These are phyloP conservation scores for Gulo gulo DNA, from an alignment of 2,113 vertebrate genomes.

Conservation along the genomic window DNA sequence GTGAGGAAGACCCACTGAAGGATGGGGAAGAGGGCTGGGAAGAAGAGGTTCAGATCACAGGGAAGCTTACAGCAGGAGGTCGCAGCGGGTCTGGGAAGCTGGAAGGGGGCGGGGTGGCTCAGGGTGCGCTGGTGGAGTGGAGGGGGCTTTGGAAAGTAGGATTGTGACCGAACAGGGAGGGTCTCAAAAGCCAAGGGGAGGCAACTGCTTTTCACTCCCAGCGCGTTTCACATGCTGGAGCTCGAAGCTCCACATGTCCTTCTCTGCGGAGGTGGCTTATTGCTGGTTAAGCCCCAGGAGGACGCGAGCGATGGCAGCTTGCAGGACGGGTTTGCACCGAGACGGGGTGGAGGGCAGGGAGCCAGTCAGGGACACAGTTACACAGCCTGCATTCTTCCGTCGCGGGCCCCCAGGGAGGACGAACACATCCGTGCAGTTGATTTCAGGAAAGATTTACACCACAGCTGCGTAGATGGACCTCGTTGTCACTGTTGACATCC, in stretches of 20 bases:
- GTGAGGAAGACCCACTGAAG: not conserved
- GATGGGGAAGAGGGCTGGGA: not conserved
- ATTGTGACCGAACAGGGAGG: not conserved
- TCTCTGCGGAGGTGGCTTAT: not conserved
- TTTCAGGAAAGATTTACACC: not conserved
- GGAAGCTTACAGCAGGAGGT: not conserved
- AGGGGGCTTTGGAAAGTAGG: not conserved
- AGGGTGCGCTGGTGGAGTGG: not conserved
- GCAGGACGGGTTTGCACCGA: not conserved
- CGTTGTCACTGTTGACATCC: not conserved
- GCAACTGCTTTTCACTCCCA: not conserved
- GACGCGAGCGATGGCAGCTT: not conserved
- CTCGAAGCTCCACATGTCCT: not conserved
- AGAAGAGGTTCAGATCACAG: not conserved
- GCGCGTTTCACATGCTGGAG: rapidly evolving
- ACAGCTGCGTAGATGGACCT: not conserved
- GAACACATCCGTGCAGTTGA: too few relatives aligned
- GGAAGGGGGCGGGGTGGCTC: not conserved
- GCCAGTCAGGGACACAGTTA: not conserved
- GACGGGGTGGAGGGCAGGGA: not conserved
- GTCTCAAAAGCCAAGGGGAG: not conserved
- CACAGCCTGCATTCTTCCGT: too few relatives aligned
- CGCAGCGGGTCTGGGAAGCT: not conserved
- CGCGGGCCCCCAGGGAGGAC: not conserved
- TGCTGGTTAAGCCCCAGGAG: not conserved